These are phyloP conservation scores for Philopotamus ludificatus DNA, from an alignment of 1,140 invertebrate genomes.

Conservation along the genomic window DNA sequence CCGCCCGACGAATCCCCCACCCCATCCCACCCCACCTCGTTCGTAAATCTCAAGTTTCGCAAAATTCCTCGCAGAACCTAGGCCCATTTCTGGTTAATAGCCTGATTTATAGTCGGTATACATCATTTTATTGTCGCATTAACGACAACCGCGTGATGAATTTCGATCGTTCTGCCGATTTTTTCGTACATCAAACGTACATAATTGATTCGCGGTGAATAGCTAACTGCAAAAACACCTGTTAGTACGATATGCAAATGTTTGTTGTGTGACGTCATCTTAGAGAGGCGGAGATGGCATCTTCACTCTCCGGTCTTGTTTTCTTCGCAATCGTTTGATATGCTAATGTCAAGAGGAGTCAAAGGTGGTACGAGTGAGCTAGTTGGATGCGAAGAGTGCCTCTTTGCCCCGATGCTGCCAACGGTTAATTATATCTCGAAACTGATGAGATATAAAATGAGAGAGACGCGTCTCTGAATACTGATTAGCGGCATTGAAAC, in stretches of 20 bases:
- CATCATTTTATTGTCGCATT: constrained; percentile 21
- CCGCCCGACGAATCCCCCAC: background rate
- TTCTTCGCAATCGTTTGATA: background rate
- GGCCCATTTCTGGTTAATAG: constrained; percentile 12
- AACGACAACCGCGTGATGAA: background rate
- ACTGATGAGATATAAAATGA: too few relatives aligned
- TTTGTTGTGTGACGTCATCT: background rate
- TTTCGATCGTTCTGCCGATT: background rate
- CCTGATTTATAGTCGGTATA: constrained; percentile 19
- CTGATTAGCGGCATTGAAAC: too few relatives aligned
- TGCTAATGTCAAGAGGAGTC: background rate
- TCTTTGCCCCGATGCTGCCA: background rate
- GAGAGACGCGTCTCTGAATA: too few relatives aligned
- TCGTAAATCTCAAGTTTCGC: background rate
- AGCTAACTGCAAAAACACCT: background rate
- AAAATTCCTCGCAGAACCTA: background rate
- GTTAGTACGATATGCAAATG: background rate
- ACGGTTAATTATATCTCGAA: background rate
- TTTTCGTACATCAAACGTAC: background rate
- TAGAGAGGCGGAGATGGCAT: background rate
- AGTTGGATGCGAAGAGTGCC: background rate
- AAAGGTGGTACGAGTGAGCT: background rate
- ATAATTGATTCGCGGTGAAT: too few relatives aligned
- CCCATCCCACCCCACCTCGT: too few relatives aligned
- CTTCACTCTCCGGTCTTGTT: background rate